These are phyloP conservation scores for Mnemiopsis leidyi DNA, from an alignment of 37 sponge, comb jelly and placozoan species.

Conservation along the genomic window DNA sequence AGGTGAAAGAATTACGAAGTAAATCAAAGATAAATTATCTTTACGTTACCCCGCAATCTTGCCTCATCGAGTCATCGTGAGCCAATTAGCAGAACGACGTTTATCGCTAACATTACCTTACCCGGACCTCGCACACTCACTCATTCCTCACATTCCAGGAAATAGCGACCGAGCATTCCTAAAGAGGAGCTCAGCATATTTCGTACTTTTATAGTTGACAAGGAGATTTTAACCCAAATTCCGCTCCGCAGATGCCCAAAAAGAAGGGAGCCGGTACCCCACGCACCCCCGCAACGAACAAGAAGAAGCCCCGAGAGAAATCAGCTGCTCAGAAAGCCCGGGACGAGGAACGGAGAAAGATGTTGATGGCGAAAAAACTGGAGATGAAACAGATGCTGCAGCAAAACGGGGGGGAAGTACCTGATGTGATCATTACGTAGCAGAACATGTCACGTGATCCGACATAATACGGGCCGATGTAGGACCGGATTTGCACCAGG, in stretches of 20 bases:
- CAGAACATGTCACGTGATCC: background rate
- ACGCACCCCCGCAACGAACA: background rate
- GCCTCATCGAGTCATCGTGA: background rate
- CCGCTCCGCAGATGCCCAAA: background rate
- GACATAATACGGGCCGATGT: background rate
- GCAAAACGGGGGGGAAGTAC: background rate
- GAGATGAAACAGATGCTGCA: constrained; percentile 40
- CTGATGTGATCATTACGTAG: constrained; percentile 20
- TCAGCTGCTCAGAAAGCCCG: constrained; percentile 31
- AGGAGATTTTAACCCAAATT: no score
- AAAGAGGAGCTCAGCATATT: background rate
- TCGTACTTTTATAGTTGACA: background rate
- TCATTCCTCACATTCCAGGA: background rate
- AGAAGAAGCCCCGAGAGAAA: constrained; percentile 33
- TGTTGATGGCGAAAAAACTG: constrained; percentile 16
- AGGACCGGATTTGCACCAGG: background rate
- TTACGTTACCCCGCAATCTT: background rate
- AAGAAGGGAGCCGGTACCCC: constrained; percentile 1
- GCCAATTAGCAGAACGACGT: no score
- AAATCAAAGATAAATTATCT: background rate
- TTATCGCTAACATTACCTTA: background rate
- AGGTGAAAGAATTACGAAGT: background rate
- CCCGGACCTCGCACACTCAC: background rate
- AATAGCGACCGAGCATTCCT: background rate
- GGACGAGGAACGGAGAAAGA: constrained; percentile 49